These are phyloP conservation scores for Saccostrea glomerata DNA, from an alignment of 1,140 invertebrate genomes.

Conservation along the genomic window DNA sequence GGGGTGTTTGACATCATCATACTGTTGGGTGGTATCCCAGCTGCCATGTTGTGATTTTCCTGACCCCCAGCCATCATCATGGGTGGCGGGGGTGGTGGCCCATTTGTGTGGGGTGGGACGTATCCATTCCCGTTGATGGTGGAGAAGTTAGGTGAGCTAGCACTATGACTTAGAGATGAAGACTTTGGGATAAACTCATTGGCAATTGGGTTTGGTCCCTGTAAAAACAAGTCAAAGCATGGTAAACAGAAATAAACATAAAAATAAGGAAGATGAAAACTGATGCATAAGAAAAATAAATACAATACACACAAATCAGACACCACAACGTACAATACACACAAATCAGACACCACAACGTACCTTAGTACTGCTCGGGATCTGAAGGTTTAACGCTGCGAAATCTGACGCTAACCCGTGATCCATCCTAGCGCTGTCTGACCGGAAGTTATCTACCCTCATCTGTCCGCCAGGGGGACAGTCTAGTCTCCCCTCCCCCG, in stretches of 20 bases:
- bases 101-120: conserved; percentile 60
- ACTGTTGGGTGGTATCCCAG: conserved; percentile 27
- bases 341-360: background rate
- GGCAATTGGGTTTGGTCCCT: conserved; percentile 61
- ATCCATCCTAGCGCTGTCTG: conserved; percentile 58
- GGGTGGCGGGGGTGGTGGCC: conserved; percentile 52
- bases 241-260: background rate
- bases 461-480: conserved; percentile 27
- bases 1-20: conserved; percentile 54
- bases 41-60: conserved; percentile 38
- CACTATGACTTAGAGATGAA: conserved; percentile 70
- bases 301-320: background rate
- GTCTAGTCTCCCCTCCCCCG: conserved; percentile 4
- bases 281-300: too few species aligned
- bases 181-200: conserved; percentile 68
- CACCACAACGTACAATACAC: background rate
- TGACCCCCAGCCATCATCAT: conserved; percentile 47
- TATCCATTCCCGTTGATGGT: conserved; percentile 54
- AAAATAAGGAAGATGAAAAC: too few species aligned
- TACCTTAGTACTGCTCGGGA: conserved; percentile 47
- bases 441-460: conserved; percentile 49
- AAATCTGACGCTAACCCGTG: conserved; percentile 70
- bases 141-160: conserved; percentile 74
- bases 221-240: conserved; percentile 5
- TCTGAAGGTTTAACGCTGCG: conserved; percentile 71